Percentiles rank a stretch among this genome's conserved stretches.
phyloP scores from a whole-genome alignment of 2,888 invertebrate genomes.

The Fragum whitleyi region DNA sequence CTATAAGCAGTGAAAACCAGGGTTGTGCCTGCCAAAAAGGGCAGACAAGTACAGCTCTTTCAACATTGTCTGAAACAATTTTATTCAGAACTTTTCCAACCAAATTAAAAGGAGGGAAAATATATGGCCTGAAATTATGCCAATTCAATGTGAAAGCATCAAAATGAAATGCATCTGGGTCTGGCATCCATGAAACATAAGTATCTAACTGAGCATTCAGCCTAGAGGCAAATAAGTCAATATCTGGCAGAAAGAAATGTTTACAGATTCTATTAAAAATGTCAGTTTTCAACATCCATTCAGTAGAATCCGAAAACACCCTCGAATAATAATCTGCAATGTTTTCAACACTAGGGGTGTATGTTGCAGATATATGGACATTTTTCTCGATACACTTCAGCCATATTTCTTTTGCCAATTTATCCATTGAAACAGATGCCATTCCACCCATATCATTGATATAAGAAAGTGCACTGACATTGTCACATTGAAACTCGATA shows the following conservation, averaged over 20 bases:
- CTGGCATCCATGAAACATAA: too few species aligned
- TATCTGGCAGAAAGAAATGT: constrained; percentile 50
- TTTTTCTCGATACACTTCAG: constrained; percentile 10
- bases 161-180: constrained; percentile 41
- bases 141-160: too few species aligned
- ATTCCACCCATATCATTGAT: constrained; percentile 22
- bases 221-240: constrained; percentile 58
- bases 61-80: constrained; percentile 53
- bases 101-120: constrained; percentile 63
- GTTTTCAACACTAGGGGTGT: too few species aligned
- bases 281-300: too few species aligned
- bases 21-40: constrained; percentile 55
- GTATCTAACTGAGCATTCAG: constrained; percentile 23
- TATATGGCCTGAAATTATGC: too few species aligned
- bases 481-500: constrained; percentile 12
- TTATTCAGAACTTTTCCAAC: too few species aligned
- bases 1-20: constrained; percentile 58
- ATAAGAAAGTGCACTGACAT: constrained; percentile 9
- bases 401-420: constrained; percentile 15
- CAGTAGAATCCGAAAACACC: too few species aligned
- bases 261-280: constrained; percentile 20
- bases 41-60: constrained; percentile 41
- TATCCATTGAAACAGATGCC: background rate
- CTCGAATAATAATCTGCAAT: too few species aligned
- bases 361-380: too few species aligned